Evolutionary conservation across 2,888 invertebrate genomes (phyloP).

Genomic region (Stenolophus ochropezus): DNA sequence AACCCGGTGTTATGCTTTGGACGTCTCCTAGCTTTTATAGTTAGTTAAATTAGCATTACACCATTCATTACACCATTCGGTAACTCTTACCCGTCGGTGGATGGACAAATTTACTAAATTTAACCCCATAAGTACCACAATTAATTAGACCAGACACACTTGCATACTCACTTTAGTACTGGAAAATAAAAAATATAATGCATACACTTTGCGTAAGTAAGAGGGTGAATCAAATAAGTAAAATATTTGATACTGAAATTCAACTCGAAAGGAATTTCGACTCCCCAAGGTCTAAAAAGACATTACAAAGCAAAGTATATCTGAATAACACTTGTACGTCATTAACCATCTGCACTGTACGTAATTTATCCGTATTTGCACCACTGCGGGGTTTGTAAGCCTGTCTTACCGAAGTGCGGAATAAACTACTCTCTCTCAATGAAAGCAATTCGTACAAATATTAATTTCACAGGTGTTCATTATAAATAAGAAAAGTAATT

Average conservation of each 20-base stretch:
- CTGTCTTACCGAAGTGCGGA: too few relatives aligned
- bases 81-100: not conserved
- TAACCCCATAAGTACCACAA: not conserved
- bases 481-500: not conserved
- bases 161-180: too few relatives aligned
- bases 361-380: too few relatives aligned
- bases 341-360: too few relatives aligned
- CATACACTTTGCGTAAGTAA: not conserved
- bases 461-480: not conserved
- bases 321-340: too few relatives aligned
- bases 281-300: too few relatives aligned
- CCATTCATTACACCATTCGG: not conserved
- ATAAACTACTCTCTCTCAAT: too few relatives aligned
- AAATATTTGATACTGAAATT: not conserved
- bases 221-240: not conserved
- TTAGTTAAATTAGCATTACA: not conserved
- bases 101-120: not conserved
- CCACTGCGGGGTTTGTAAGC: too few relatives aligned
- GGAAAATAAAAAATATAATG: too few relatives aligned
- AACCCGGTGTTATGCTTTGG: too few relatives aligned
- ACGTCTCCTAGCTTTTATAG: too few relatives aligned
- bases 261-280: not conserved
- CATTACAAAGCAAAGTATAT: too few relatives aligned
- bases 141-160: not conserved
- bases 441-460: not conserved